Conservation (phyloP, 2,888 invertebrate genomes). For the Dryomyza anilis region DNA sequence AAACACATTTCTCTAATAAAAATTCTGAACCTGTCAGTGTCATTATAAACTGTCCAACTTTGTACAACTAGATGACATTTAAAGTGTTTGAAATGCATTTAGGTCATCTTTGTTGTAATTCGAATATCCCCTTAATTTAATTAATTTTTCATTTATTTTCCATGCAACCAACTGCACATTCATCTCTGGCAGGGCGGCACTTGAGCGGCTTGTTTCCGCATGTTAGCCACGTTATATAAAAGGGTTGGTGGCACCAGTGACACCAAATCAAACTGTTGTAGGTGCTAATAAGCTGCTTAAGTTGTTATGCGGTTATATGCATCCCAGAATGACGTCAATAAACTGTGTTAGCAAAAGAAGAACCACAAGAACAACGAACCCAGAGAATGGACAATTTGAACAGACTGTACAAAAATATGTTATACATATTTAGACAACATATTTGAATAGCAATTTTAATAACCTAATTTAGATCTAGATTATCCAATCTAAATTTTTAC, state of each 20-base stretch:
- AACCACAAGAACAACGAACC: background rate
- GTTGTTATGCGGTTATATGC: background rate
- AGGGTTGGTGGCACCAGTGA: constrained; percentile 1
- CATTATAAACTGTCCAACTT: no score
- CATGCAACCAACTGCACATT: constrained; percentile 48
- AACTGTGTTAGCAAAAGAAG: background rate
- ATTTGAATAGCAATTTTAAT: no score
- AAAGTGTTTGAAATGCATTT: no score
- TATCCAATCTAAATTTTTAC: no score
- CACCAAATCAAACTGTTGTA: background rate
- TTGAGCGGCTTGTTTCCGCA: background rate
- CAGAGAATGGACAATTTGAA: no score
- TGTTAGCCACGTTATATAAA: no score
- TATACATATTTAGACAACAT: no score
- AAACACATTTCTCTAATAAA: no score
- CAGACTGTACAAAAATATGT: no score
- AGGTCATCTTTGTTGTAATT: background rate
- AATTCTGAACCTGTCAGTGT: no score
- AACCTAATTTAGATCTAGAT: no score
- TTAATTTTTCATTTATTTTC: constrained; percentile 61
- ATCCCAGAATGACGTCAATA: background rate
- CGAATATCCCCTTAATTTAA: constrained; percentile 58
- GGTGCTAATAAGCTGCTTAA: constrained; percentile 40
- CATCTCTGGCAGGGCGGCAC: constrained; percentile 33
- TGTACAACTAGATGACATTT: no score